phyloP scores from a whole-genome alignment of 2,797 vertebrate genomes.

The Microcaecilia unicolor region DNA sequence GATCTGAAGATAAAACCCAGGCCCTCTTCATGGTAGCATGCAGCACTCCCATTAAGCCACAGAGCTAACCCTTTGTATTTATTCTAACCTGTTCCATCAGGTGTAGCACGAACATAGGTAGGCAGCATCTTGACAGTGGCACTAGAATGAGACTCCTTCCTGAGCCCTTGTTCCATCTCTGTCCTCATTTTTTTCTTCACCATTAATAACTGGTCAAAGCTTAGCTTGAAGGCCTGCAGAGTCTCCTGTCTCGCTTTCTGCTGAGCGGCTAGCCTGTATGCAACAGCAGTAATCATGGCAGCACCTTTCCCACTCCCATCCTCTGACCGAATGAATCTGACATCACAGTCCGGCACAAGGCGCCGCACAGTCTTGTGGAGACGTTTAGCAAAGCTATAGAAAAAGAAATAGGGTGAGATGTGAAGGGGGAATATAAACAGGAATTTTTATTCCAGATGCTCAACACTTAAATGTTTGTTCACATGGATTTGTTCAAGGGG shows the following conservation, averaged over 20 bases:
- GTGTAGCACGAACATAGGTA: constrained; percentile 80
- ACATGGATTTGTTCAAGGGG: too few relatives aligned
- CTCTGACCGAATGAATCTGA: constrained; percentile 83
- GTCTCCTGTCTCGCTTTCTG: constrained; percentile 68
- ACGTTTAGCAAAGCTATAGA: constrained; percentile 70
- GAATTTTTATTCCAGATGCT: too few relatives aligned
- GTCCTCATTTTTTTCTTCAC: constrained; percentile 74
- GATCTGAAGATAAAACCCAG: too few relatives aligned
- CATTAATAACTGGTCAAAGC: constrained; percentile 71
- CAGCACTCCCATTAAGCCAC: too few relatives aligned
- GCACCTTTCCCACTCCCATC: constrained; percentile 91
- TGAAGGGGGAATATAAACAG: not conserved
- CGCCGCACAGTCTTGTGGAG: constrained; percentile 82
- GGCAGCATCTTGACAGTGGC: constrained; percentile 88
- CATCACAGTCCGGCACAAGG: constrained; percentile 82
- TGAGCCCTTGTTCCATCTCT: constrained; percentile 72
- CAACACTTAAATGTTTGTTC: too few relatives aligned
- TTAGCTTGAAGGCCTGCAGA: constrained; percentile 69
- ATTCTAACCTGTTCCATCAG: constrained; percentile 80
- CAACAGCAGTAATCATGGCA: constrained; percentile 94
- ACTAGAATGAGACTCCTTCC: constrained; percentile 51
- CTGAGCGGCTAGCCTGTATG: constrained; percentile 76
- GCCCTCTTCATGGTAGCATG: too few relatives aligned
- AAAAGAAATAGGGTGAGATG: not conserved
- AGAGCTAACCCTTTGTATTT: too few relatives aligned